phyloP scores from a whole-genome alignment of 2,797 vertebrate species.

The Chloroceryle inda region DNA sequence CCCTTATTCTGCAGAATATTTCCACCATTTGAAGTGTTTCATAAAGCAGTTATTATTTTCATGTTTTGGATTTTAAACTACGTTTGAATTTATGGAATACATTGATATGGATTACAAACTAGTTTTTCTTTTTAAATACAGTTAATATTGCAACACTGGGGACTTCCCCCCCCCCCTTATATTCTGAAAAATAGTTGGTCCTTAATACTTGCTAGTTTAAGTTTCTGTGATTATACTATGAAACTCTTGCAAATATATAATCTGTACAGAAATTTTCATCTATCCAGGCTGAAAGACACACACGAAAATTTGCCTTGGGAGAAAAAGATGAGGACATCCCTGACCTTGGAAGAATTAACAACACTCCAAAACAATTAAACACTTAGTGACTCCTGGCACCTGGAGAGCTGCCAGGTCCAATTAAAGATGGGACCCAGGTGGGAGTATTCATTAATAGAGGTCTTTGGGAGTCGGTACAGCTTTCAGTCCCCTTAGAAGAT shows the following conservation, averaged over 20 bases:
- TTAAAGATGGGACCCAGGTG: background rate
- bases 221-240: background rate
- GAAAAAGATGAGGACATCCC: background rate
- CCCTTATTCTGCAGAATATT: background rate
- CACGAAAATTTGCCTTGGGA: background rate
- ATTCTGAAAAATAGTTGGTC: background rate
- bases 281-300: background rate
- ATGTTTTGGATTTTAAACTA: background rate
- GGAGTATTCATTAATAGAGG: background rate
- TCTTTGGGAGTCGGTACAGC: background rate
- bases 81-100: background rate
- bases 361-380: background rate
- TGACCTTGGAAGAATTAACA: background rate
- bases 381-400: background rate
- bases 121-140: background rate
- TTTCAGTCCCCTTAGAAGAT: background rate
- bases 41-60: background rate
- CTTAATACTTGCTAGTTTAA: background rate
- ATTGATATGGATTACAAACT: background rate
- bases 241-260: background rate
- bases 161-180: too few relatives aligned
- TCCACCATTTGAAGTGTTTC: background rate
- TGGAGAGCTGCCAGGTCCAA: background rate
- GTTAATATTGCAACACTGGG: background rate
- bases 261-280: background rate